These are phyloP conservation scores for Drosophila sulfurigaster DNA, from an alignment of 1,140 invertebrate species.

Conservation along the genomic window DNA sequence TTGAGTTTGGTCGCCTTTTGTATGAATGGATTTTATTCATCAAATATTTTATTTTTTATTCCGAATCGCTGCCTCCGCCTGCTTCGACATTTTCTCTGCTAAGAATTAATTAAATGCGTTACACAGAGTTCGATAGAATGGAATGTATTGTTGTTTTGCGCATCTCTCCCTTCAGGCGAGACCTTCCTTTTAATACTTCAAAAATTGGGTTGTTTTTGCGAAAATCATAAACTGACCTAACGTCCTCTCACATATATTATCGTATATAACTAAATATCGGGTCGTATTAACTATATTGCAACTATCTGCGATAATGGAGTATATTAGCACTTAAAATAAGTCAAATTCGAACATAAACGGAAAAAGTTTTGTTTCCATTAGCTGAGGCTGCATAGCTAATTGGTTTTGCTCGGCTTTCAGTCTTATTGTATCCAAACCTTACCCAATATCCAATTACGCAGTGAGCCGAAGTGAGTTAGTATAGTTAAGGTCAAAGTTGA, in stretches of 20 bases:
- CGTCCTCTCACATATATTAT: no score
- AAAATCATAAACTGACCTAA: neutral
- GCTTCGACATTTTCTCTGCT: conserved; percentile 47
- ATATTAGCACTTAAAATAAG: conserved; percentile 9
- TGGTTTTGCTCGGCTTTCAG: conserved; percentile 20
- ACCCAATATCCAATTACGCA: conserved; percentile 76
- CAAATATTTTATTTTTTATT: conserved; percentile 37
- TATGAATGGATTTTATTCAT: conserved; percentile 80
- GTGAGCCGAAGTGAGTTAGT: conserved; percentile 61
- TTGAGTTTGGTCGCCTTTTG: conserved; percentile 51
- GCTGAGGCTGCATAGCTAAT: conserved; percentile 18
- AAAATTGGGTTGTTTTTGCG: neutral
- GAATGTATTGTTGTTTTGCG: conserved; percentile 57
- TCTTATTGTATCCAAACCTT: conserved; percentile 55
- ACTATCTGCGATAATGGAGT: neutral
- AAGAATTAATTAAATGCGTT: conserved; percentile 78
- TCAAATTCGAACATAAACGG: conserved; percentile 3
- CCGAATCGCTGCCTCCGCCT: conserved; percentile 47
- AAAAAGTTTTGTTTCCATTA: conserved; percentile 17
- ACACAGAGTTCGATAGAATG: conserved; percentile 61
- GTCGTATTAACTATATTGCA: neutral
- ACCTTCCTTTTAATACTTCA: conserved; percentile 47
- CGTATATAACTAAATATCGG: no score
- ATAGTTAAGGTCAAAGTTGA: conserved; percentile 65
- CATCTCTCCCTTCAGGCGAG: conserved; percentile 36